Conservation (phyloP, 1,140 invertebrate species). For the Aphaenogaster floridana region DNA sequence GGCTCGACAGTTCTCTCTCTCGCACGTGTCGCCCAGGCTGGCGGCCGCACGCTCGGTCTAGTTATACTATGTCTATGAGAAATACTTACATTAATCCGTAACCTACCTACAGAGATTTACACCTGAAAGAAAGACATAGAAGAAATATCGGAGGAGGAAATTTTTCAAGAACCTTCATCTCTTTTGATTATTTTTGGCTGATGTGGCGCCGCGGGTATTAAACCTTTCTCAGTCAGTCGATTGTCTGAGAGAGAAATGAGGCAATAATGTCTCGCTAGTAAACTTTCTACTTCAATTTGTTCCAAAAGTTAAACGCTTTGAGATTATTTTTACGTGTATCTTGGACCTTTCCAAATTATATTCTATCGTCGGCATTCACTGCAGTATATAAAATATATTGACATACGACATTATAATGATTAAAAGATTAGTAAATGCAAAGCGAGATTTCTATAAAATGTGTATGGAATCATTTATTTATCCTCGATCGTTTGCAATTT, state of each 20-base stretch:
- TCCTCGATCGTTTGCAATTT: not conserved
- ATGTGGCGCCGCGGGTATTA: slow-evolving; percentile 10
- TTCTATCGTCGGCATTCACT: not conserved
- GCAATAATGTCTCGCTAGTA: not conserved
- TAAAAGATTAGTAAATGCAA: not conserved
- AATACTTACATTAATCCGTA: slow-evolving; percentile 37
- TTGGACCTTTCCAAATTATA: slow-evolving; percentile 6
- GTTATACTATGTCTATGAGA: too few species aligned
- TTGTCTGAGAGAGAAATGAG: slow-evolving; percentile 17
- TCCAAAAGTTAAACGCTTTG: not conserved
- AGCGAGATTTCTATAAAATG: not conserved
- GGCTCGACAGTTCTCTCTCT: too few species aligned
- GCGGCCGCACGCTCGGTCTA: too few species aligned
- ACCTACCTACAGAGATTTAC: not conserved
- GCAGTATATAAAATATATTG: not conserved
- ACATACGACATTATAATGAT: not conserved
- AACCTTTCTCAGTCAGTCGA: slow-evolving; percentile 9
- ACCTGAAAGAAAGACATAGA: slow-evolving; percentile 34
- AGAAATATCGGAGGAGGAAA: not conserved
- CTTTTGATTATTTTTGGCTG: slow-evolving; percentile 18
- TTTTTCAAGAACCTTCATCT: not conserved
- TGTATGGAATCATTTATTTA: not conserved
- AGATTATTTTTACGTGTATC: not conserved
- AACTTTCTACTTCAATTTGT: not conserved
- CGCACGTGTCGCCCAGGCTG: too few species aligned